Evolutionary conservation across 2,113 vertebrate species (phyloP), one percentile per base, ranked within the genome.

Genomic region (Sisor rabdophorus): DNA sequence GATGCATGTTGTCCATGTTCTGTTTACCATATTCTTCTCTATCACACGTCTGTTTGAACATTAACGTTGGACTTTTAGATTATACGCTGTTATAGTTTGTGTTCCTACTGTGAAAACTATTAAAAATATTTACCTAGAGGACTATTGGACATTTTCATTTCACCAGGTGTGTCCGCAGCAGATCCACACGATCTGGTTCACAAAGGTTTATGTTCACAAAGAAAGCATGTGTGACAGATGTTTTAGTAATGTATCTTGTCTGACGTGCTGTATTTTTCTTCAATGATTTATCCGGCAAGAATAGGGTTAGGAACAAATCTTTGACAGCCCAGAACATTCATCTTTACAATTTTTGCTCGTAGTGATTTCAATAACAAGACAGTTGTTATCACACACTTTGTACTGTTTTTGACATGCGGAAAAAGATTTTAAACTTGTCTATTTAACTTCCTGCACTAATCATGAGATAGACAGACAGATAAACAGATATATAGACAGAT

Each of bases 401-500:
- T 69, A 58, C 2, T 36, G 63, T 47, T 44, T 22, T n/a, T 56
- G 54, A 26, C 22, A 50, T 28, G 22, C 54, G 30, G 53, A 59
- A 64, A 63, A 50, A 19, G 63, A 75, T 50, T 75, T 75, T 64
- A 28, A 67, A 22, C 61, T 55, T 22, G 67, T 20, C 61, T 36
- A 53, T 1, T n/a, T n/a, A n/a, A n/a, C n/a, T n/a, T n/a, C n/a
- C n/a, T n/a, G n/a, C n/a, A n/a, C n/a, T n/a, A n/a, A n/a, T n/a
- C n/a, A n/a, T n/a, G n/a, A 44, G 40, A 44, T 44, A 44, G 40
- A 44, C 10, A 44, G 5, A 44, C 10, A 44, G 40, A 44, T 10
- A 44, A 9, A 44, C 10, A 44, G 40, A 44, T 44, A 44, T 4
- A 44, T 44, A 44, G 40, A 44, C 8, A 44, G 40, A 44, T 44